Conservation (phyloP, 2,888 invertebrate genomes). For the Eudasyphora cyanicolor region DNA sequence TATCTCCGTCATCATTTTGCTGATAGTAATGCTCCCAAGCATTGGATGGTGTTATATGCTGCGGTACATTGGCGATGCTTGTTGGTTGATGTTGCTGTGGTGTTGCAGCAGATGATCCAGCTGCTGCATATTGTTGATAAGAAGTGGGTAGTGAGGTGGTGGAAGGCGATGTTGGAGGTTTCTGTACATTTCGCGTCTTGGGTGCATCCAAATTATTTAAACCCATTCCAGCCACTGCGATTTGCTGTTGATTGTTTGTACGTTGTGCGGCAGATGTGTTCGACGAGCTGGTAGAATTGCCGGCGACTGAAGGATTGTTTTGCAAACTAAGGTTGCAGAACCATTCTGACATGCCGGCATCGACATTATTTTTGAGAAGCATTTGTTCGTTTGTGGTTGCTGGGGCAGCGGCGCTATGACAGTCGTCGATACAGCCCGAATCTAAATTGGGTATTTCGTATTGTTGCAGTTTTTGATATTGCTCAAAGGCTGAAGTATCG, state of each 20-base stretch:
- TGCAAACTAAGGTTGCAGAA: slow-evolving; percentile 83
- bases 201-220: slow-evolving; percentile 65
- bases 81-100: slow-evolving; percentile 58
- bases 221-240: slow-evolving; percentile 45
- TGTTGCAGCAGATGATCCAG: slow-evolving; percentile 43
- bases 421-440: slow-evolving; percentile 70
- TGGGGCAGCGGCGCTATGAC: slow-evolving; percentile 45
- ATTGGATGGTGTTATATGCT: slow-evolving; percentile 74
- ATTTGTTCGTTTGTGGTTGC: slow-evolving; percentile 73
- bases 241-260: slow-evolving; percentile 36
- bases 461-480: slow-evolving; percentile 36
- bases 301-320: slow-evolving; percentile 68
- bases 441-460: slow-evolving; percentile 65
- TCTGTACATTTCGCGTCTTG: slow-evolving; percentile 22
- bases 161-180: slow-evolving; percentile 7
- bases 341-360: slow-evolving; percentile 83
- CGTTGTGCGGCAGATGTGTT: slow-evolving; percentile 26
- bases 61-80: slow-evolving; percentile 60
- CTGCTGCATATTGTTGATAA: neutral
- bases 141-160: slow-evolving; percentile 13
- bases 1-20: slow-evolving; percentile 92
- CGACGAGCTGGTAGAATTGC: slow-evolving; percentile 25
- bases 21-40: slow-evolving; percentile 85
- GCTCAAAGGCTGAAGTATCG: slow-evolving; percentile 35
- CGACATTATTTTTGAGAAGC: slow-evolving; percentile 86